Evolutionary conservation across 2,113 vertebrate species (phyloP).

Genomic region (Clarias macrocephalus): DNA sequence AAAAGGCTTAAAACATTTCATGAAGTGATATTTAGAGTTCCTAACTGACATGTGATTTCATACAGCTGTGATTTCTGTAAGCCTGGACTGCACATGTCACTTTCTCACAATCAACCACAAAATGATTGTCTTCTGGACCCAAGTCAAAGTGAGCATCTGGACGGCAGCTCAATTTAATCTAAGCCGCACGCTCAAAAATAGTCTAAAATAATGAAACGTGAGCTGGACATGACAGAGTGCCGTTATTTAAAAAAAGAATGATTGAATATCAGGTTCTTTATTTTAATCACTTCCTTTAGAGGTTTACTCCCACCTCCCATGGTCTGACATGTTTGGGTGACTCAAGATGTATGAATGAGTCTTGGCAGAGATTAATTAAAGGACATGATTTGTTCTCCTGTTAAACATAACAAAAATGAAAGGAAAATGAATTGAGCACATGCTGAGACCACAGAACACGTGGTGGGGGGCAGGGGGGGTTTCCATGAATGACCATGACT

Average conservation of each 20-base stretch:
- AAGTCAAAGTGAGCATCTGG: not conserved
- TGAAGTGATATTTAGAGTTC: not conserved
- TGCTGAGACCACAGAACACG: not conserved
- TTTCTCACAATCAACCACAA: not conserved
- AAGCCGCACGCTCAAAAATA: not conserved
- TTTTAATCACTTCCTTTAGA: slow-evolving; percentile 1
- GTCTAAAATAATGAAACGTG: not conserved
- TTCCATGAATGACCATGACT: no score
- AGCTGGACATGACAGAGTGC: slow-evolving; percentile 11
- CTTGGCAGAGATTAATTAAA: slow-evolving; percentile 27
- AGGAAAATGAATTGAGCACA: slow-evolving; percentile 33
- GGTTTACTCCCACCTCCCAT: slow-evolving; percentile 19
- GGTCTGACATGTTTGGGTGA: slow-evolving; percentile 25
- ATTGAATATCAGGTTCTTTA: not conserved
- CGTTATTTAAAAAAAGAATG: slow-evolving; percentile 21
- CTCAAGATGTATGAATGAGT: slow-evolving; percentile 8
- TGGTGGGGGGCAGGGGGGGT: no score
- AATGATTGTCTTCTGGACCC: not conserved
- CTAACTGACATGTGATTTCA: not conserved
- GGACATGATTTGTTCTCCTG: slow-evolving; percentile 27
- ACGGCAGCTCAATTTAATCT: not conserved
- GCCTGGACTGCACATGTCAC: not conserved
- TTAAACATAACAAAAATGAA: slow-evolving; percentile 41
- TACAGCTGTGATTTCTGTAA: not conserved
- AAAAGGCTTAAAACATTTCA: not conserved